phyloP scores from a whole-genome alignment of 2,888 invertebrate species.

The Lamellibrachia satsuma region DNA sequence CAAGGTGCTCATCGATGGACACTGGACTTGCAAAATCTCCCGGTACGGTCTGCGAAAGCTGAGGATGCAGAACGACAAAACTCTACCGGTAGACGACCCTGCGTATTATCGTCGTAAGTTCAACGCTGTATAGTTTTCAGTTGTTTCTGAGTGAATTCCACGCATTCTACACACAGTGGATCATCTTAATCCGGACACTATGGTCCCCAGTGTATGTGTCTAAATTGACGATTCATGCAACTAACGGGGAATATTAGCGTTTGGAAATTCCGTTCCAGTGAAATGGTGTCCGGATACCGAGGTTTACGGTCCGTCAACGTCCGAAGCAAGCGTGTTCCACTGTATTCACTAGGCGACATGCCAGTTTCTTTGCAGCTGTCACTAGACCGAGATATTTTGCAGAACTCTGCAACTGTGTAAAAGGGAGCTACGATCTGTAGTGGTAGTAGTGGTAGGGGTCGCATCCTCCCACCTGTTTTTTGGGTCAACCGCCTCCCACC shows the following conservation, averaged over 20 bases:
- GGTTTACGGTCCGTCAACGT: too few species aligned
- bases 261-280: too few species aligned
- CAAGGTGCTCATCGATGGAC: conserved; percentile 53
- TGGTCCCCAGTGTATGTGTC: too few species aligned
- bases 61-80: neutral
- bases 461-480: too few species aligned
- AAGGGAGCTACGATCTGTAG: neutral
- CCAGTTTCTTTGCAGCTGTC: neutral
- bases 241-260: too few species aligned
- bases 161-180: neutral
- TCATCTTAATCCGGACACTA: too few species aligned
- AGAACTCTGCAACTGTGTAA: neutral
- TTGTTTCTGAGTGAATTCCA: neutral
- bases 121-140: neutral
- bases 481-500: too few species aligned
- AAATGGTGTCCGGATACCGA: too few species aligned
- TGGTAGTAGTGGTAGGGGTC: too few species aligned
- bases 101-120: neutral
- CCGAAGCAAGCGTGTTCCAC: too few species aligned
- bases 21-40: conserved; percentile 56
- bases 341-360: neutral
- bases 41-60: conserved; percentile 47
- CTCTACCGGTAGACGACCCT: neutral
- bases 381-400: neutral
- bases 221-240: too few species aligned